These are phyloP conservation scores for Euclidia mi DNA, from an alignment of 2,888 invertebrate species.

Conservation along the genomic window DNA sequence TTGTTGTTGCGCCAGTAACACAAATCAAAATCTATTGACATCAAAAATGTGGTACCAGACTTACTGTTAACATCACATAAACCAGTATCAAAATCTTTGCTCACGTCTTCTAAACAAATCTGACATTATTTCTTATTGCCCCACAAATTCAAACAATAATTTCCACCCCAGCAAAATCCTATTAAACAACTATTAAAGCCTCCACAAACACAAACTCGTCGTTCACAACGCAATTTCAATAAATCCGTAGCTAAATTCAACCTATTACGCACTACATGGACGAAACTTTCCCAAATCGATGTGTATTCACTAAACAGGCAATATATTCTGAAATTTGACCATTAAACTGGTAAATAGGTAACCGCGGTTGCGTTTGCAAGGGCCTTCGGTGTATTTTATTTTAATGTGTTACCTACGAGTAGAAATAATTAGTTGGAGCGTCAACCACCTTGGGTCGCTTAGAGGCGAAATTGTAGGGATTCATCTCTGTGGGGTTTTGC, in stretches of 20 bases:
- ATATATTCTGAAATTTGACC: conserved; percentile 50
- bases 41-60: too few relatives aligned
- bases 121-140: too few relatives aligned
- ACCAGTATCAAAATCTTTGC: too few relatives aligned
- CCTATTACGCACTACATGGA: conserved; percentile 30
- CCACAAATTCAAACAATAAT: conserved; percentile 6
- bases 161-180: conserved; percentile 11
- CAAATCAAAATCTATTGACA: too few relatives aligned
- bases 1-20: too few relatives aligned
- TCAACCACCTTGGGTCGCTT: conserved; percentile 40
- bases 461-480: conserved; percentile 18
- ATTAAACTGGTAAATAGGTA: conserved; percentile 53
- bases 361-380: conserved; percentile 32
- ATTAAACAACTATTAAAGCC: conserved; percentile 13
- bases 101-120: too few relatives aligned
- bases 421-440: conserved; percentile 47
- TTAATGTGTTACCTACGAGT: conserved; percentile 26
- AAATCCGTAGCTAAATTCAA: conserved; percentile 20
- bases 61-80: too few relatives aligned
- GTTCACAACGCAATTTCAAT: conserved; percentile 24
- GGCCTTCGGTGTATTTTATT: conserved; percentile 49
- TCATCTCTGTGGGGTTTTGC: neutral
- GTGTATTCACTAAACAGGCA: conserved; percentile 49
- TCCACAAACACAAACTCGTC: conserved; percentile 21
- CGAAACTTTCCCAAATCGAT: conserved; percentile 41